Evolutionary conservation across 1,140 invertebrate species (phyloP).

Genomic region (Hypsibius dujardini): DNA sequence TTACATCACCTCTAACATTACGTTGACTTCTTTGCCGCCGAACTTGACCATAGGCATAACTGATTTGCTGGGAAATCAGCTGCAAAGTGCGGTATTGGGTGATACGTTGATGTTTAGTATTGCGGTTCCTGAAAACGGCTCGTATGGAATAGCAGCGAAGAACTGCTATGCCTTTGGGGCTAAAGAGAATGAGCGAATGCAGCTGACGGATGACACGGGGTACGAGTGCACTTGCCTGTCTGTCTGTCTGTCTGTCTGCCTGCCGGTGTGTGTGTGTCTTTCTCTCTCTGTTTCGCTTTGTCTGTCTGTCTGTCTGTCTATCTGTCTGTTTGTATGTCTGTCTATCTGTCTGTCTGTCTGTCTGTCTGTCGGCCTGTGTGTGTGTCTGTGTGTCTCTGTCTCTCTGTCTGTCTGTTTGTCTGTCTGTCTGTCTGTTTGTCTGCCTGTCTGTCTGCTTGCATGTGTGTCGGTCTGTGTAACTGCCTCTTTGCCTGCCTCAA

Average conservation of each 20-base stretch:
- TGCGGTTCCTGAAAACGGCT: not conserved
- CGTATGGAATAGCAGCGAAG: not conserved
- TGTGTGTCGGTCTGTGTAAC: no score
- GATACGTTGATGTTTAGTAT: slow-evolving; percentile 7
- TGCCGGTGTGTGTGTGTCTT: no score
- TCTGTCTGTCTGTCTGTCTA: no score
- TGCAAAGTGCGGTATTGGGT: not conserved
- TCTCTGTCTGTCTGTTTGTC: no score
- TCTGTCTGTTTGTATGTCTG: no score
- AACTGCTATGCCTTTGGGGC: slow-evolving; percentile 7
- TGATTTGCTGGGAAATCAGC: not conserved
- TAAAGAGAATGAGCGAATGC: not conserved
- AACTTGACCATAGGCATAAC: not conserved
- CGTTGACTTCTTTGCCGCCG: not conserved
- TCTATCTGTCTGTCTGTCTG: no score
- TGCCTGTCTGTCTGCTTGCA: no score
- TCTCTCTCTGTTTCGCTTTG: no score
- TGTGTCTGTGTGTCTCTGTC: no score
- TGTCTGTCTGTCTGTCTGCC: no score
- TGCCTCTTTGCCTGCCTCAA: not conserved
- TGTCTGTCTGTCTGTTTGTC: no score
- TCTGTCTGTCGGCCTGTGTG: no score
- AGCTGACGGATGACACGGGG: slow-evolving; percentile 9
- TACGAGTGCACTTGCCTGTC: not conserved
- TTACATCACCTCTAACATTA: not conserved